These are phyloP conservation scores for Thunnus maccoyii DNA, from an alignment of 2,113 vertebrate species.

Conservation along the genomic window DNA sequence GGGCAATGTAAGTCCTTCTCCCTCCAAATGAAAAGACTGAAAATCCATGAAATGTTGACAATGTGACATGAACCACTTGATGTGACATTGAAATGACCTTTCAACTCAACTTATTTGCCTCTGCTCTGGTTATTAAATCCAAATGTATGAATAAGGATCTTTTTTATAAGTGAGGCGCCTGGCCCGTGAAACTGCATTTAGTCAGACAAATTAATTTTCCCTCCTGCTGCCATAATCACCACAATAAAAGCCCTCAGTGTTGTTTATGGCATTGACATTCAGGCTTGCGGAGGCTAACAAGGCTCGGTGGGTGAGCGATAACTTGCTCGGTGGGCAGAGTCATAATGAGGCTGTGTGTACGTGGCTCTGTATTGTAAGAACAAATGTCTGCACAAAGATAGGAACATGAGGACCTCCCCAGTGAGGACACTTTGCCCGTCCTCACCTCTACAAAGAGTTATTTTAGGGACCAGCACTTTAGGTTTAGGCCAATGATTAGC, in stretches of 20 bases:
- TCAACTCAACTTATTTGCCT: background rate
- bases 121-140: background rate
- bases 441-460: constrained; percentile 14
- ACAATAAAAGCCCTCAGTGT: background rate
- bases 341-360: constrained; percentile 10
- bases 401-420: background rate
- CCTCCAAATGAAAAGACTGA: background rate
- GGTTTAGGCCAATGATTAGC: background rate
- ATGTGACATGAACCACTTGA: background rate
- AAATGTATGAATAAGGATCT: background rate
- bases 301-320: background rate
- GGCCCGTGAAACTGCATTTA: background rate
- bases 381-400: background rate
- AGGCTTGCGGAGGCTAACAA: background rate
- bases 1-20: background rate
- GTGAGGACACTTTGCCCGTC: constrained; percentile 15
- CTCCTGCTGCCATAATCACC: constrained; percentile 19
- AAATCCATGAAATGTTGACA: background rate
- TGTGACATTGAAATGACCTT: constrained; percentile 8
- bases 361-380: background rate
- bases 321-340: background rate
- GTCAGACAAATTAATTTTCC: constrained; percentile 32
- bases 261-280: constrained; percentile 26
- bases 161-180: constrained; percentile 13
- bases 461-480: constrained; percentile 10